A percentile compares a stretch with the other conserved stretches of the same genome.
Conservation (phyloP, 2,797 vertebrate genomes). For the Epinephelus awoara region DNA sequence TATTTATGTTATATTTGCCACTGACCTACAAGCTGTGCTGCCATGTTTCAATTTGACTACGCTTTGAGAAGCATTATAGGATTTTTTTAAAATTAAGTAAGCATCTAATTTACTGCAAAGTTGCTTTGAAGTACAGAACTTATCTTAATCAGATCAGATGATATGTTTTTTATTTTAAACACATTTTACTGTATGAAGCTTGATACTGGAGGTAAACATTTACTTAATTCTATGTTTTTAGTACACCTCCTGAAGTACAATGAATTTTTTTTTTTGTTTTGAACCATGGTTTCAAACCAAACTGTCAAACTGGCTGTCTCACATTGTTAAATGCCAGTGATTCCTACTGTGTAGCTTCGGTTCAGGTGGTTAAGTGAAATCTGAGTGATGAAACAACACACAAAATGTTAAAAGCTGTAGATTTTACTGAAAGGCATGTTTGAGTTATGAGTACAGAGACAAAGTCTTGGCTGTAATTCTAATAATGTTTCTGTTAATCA, state of each 20-base stretch:
- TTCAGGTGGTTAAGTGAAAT: slow-evolving; percentile 14
- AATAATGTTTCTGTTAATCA: slow-evolving; percentile 39
- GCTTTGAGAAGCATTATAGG: slow-evolving; percentile 7
- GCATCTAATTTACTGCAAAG: neutral
- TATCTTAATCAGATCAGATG: neutral
- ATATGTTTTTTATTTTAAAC: slow-evolving; percentile 2
- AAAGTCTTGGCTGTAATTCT: slow-evolving; percentile 37
- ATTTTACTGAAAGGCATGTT: slow-evolving; percentile 60
- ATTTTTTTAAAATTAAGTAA: neutral
- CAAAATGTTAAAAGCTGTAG: slow-evolving; percentile 6
- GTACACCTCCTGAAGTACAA: slow-evolving; percentile 29
- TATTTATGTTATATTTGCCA: slow-evolving; percentile 67
- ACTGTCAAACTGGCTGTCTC: slow-evolving; percentile 9
- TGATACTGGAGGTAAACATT: slow-evolving; percentile 1
- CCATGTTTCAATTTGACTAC: slow-evolving; percentile 22
- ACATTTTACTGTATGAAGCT: neutral
- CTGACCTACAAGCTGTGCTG: slow-evolving; percentile 17
- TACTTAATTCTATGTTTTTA: slow-evolving; percentile 17
- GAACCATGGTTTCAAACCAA: neutral
- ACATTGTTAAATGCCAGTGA: slow-evolving; percentile 19
- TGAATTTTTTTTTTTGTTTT: slow-evolving; percentile 28
- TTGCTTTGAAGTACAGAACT: slow-evolving; percentile 29
- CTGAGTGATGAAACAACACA: slow-evolving; percentile 11
- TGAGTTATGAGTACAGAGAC: slow-evolving; percentile 52
- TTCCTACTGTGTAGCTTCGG: slow-evolving; percentile 23